Evolutionary conservation across 2,113 vertebrate species (phyloP), one percentile per base, ranked within the genome.

Genomic region (Protomyctophum bolini): DNA sequence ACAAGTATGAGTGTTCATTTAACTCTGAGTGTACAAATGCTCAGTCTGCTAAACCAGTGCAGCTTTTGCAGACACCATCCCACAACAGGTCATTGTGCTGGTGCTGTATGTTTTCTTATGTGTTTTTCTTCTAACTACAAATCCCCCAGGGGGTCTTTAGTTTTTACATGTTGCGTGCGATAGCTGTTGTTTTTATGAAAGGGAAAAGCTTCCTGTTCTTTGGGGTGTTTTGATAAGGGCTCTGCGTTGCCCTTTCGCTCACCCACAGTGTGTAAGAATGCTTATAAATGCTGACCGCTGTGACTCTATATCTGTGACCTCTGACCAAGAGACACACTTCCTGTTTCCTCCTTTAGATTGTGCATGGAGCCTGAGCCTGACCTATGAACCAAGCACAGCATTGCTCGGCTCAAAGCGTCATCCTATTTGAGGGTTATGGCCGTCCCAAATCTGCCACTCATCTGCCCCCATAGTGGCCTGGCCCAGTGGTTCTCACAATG

Each of bases 211-310:
- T 87, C 84, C 82, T 75, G 85, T 79, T 70, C 72, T 72, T 75
- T 61, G 41, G 21, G 28, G 58, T 76, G 62, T 84, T 87, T 80
- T 87, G 87, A 86, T 82, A 83, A 86, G 75, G 70, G 59, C 71
- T 77, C 73, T 41, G 62, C 59, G 66, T 65, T 46, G 48, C 57
- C 49, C 60, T 41, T 57, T 58, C 47, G 52, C 47, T 14, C 56
- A 58, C 33, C 72, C 33, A 41, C 68, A 59, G 70, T 72, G 81
- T 76, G 57, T 76, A 64, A 50, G 67, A 48, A 10, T 84, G 81
- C 86, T 85, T 86, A 87, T 79, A 85, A 87, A 71, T 66, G 81
- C 77, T 87, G 83, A 87, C 75, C 82, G 68, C 81, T 83, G 58
- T 78, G 70, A 80, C 70, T 76, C 60, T 15, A 57, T 68, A n/a